phyloP scores from a whole-genome alignment of 1,140 invertebrate genomes.

The Venturia canescens region DNA sequence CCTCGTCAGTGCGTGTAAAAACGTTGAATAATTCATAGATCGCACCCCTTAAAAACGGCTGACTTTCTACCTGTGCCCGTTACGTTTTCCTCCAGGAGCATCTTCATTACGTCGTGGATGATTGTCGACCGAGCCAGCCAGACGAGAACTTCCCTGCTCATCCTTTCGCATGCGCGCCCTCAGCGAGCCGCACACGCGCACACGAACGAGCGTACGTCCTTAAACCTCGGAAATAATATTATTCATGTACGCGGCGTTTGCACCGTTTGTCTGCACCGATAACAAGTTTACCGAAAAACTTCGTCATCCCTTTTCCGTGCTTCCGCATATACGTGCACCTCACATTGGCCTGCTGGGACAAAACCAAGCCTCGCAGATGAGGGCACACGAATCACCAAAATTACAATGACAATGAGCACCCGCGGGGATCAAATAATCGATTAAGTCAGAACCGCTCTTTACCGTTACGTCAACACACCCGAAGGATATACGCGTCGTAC shows the following conservation, averaged over 20 bases:
- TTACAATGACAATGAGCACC: constrained; percentile 44
- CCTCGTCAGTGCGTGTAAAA: constrained; percentile 8
- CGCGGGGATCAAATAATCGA: constrained; percentile 36
- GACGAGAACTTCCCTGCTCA: not conserved
- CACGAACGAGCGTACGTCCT: too few species aligned
- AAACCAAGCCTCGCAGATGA: not conserved
- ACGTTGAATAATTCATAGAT: constrained; percentile 41
- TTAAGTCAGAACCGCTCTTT: constrained; percentile 30
- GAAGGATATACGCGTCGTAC: not conserved
- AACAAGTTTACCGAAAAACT: constrained; percentile 9
- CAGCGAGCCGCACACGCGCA: not conserved
- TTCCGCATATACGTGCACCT: not conserved
- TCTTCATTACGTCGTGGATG: constrained; percentile 30
- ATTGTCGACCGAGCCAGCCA: not conserved
- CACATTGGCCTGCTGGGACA: not conserved
- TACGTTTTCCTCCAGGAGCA: not conserved
- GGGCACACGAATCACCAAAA: constrained; percentile 38
- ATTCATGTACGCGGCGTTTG: not conserved
- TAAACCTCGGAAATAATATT: not conserved
- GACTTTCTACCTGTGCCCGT: constrained; percentile 35
- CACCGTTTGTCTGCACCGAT: not conserved
- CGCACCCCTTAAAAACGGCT: constrained; percentile 26
- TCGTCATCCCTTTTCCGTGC: not conserved
- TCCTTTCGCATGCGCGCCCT: not conserved
- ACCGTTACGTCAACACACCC: constrained; percentile 25